Evolutionary conservation across 2,113 vertebrate species (phyloP).

Genomic region (Trogon melanurus): DNA sequence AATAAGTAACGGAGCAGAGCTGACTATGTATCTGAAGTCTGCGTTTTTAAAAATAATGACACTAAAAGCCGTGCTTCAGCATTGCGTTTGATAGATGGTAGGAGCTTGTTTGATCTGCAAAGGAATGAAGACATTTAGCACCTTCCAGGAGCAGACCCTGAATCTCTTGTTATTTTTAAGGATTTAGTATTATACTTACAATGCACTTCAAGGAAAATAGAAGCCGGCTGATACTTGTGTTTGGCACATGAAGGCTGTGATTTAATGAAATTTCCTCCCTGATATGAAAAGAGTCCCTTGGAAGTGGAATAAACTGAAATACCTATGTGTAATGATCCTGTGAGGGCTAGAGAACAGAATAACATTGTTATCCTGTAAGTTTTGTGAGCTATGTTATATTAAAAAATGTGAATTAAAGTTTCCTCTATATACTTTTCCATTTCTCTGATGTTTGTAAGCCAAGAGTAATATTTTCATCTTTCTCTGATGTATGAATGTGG

Average conservation of each 20-base stretch:
- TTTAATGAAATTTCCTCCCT: conserved; percentile 22
- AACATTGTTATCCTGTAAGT: neutral
- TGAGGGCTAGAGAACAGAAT: neutral
- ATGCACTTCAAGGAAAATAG: conserved; percentile 3
- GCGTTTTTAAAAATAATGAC: conserved; percentile 1
- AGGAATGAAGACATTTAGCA: neutral
- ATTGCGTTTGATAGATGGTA: neutral
- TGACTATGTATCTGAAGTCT: neutral
- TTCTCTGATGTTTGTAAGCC: neutral
- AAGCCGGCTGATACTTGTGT: neutral
- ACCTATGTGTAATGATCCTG: neutral
- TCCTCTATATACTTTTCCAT: neutral
- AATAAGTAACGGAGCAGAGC: neutral
- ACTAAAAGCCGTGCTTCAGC: neutral
- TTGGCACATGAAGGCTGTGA: neutral
- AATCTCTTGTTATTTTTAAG: conserved; percentile 7
- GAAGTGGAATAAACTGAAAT: neutral
- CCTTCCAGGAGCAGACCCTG: neutral
- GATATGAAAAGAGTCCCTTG: neutral
- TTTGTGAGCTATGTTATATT: neutral
- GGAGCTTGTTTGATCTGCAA: neutral
- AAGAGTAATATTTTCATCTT: neutral
- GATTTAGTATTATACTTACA: conserved; percentile 32
- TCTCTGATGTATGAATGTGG: neutral
- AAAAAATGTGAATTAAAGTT: neutral